A percentile compares a stretch with the other conserved stretches of the same genome.
Evolutionary conservation across 2,113 vertebrate species (phyloP).

Genomic region (Heptranchias perlo): DNA sequence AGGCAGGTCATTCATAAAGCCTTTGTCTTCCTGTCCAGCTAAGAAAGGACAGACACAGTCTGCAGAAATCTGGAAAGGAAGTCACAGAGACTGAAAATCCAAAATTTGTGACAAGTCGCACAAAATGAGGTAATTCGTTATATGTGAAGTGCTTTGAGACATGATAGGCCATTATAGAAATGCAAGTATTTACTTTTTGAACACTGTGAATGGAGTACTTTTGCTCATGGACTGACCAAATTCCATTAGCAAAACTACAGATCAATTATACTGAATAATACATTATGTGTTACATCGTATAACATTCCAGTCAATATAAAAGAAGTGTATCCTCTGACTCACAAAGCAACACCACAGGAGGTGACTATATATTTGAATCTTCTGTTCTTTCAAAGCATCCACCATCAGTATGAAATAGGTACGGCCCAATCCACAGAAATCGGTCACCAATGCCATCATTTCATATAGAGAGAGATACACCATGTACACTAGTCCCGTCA

Average conservation of each 20-base stretch:
- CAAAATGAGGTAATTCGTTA: background rate
- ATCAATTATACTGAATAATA: background rate
- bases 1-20: background rate
- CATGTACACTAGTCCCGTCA: background rate
- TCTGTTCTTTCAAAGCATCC: background rate
- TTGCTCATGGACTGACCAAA: background rate
- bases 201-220: background rate
- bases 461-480: background rate
- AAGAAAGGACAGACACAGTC: background rate
- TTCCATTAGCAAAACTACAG: constrained; percentile 7
- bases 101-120: background rate
- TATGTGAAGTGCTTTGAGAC: background rate
- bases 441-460: background rate
- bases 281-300: background rate
- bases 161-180: background rate
- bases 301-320: too few species aligned
- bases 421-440: background rate
- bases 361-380: background rate
- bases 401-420: background rate
- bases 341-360: background rate
- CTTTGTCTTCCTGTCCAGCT: background rate
- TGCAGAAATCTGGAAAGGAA: background rate
- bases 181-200: background rate
- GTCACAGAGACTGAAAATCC: background rate
- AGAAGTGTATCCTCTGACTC: background rate